phyloP scores from a whole-genome alignment of 64 coral and sea anemone species.

The Stichodactyla mertensii region DNA sequence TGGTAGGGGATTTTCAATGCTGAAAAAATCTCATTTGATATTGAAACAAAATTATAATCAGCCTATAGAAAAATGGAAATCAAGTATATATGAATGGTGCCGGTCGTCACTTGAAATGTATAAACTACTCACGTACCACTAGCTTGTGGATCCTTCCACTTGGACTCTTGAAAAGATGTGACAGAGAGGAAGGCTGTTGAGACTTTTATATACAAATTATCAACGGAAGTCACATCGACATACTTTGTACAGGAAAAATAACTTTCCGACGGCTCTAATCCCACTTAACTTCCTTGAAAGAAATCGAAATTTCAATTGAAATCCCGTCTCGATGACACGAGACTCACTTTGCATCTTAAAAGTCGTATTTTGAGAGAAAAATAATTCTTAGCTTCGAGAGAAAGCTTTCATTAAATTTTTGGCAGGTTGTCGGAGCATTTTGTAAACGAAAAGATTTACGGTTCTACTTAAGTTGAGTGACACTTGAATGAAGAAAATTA shows the following conservation, averaged over 20 bases:
- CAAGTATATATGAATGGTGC: not conserved
- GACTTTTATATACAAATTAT: constrained; percentile 6
- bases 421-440: not conserved
- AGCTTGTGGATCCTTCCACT: not conserved
- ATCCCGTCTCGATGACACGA: not conserved
- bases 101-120: not conserved
- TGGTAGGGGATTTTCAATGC: too few relatives aligned
- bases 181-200: not conserved
- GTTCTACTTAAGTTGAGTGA: not conserved
- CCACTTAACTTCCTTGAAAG: not conserved
- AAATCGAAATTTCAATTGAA: not conserved
- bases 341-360: not conserved
- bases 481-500: not conserved
- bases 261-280: not conserved
- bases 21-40: too few relatives aligned
- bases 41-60: too few relatives aligned
- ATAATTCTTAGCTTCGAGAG: not conserved
- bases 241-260: not conserved
- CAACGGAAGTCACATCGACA: not conserved
- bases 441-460: not conserved
- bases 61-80: not conserved
- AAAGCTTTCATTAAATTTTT: not conserved
- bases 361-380: not conserved
- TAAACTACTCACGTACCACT: not conserved
- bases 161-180: not conserved